phyloP scores from a whole-genome alignment of 2,113 vertebrate genomes.

The Microtus pennsylvanicus region DNA sequence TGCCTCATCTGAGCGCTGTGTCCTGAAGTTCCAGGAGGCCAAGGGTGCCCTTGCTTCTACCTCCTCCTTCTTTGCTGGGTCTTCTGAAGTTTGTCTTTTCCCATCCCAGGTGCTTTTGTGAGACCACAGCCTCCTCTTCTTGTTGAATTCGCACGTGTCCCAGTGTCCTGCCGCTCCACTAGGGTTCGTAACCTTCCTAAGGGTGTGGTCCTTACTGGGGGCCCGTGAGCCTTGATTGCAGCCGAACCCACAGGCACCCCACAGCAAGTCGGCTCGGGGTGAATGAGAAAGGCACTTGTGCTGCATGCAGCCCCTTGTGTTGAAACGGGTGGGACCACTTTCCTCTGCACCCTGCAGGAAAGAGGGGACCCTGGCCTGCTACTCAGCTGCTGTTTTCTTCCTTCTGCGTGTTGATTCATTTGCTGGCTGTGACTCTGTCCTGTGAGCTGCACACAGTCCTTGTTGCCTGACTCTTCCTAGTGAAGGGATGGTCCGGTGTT shows the following conservation, averaged over 20 bases:
- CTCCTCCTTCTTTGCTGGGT: background rate
- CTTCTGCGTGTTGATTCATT: background rate
- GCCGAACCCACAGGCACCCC: background rate
- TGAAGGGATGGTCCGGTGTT: background rate
- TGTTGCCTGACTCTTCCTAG: background rate
- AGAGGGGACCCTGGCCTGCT: background rate
- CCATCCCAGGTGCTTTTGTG: background rate
- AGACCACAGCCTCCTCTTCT: background rate
- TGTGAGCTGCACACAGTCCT: background rate
- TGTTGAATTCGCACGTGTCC: background rate
- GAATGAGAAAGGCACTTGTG: background rate
- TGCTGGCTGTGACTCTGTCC: background rate
- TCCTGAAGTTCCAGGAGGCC: background rate
- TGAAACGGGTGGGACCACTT: background rate
- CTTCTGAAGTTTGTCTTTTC: background rate
- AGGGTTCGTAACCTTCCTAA: background rate
- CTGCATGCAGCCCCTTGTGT: background rate
- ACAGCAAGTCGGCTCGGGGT: background rate
- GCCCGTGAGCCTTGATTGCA: background rate
- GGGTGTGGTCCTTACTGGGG: background rate
- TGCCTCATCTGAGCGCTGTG: accelerated
- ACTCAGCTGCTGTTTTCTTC: background rate
- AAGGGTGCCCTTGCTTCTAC: background rate
- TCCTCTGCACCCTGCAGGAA: background rate
- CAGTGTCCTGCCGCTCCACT: background rate